Evolutionary conservation across 2,888 invertebrate genomes (phyloP), one percentile per base, ranked within the genome.

Genomic region (Diaphora mendica): DNA sequence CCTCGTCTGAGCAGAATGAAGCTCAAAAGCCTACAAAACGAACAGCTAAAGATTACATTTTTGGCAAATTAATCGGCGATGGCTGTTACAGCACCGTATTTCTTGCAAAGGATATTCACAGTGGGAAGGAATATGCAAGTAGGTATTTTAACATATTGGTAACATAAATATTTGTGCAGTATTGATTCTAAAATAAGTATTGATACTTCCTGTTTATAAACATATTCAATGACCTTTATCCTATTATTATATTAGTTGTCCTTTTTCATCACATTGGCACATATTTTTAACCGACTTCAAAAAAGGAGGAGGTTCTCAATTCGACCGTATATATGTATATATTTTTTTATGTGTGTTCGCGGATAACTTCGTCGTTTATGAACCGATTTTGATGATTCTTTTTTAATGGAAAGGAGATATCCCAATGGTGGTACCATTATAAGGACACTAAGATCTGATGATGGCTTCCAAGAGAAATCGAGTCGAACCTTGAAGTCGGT

Each of bases 41-140:
- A 86, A 97, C 97, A 33, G 97, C 98, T 73, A 97, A 97, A 89
- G 99, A 99, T 95, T 99, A 98, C 92, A 97, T 98, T 88, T 99
- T 99, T 95, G 98, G 99, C 75, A 98, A 98, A 96, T 97, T 98
- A 79, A 98, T 99, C 86, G 99, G 99, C 80, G 99, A 99, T 93
- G 99, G 99, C 81, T 99, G 99, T 91, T 99, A 98, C 93, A 99
- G 99, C 87, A 98, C 98, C 77, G 99, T 99, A 71, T 99, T 98
- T 93, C 96, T 99, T 83, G 99, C 99, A 71, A 98, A 98, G 92
- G 99, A 99, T 93, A 97, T 99, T 78, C 97, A 98, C 91, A 98
- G 97, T 73, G 97, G 97, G 87, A 98, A 97, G 89, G 99, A 99
- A 96, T 99, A 97, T 97, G 99, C 99, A 96, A 99, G 99, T 99